Evolutionary conservation across 1,140 invertebrate genomes (phyloP).

Genomic region (Acyrthosiphon pisum): DNA sequence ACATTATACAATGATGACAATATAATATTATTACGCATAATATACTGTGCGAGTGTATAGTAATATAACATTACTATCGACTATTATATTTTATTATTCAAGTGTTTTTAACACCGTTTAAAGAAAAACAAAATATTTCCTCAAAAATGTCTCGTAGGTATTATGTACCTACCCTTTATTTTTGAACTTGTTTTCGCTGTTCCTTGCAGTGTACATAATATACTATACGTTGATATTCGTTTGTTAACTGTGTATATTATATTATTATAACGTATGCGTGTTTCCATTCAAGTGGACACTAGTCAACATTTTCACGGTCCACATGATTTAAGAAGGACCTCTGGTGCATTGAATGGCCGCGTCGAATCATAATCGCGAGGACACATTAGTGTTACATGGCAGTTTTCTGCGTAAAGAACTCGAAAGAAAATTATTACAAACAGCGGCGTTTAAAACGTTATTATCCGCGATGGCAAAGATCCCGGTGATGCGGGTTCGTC

Average conservation of each 20-base stretch:
- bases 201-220: background rate
- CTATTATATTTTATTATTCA: background rate
- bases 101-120: background rate
- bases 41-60: background rate
- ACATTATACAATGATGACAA: background rate
- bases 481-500: background rate
- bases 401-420: background rate
- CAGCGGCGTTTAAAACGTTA: slow-evolving; percentile 50
- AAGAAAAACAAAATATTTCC: slow-evolving; percentile 19
- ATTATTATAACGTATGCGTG: background rate
- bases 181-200: background rate
- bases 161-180: background rate
- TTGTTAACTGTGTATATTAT: background rate
- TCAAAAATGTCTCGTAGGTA: background rate
- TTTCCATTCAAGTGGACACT: slow-evolving; percentile 37
- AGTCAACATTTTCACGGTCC: slow-evolving; percentile 33
- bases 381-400: slow-evolving; percentile 22
- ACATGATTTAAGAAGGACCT: slow-evolving; percentile 3
- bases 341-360: background rate
- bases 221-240: background rate
- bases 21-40: background rate
- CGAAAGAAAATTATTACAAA: slow-evolving; percentile 50
- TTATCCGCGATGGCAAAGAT: slow-evolving; percentile 42
- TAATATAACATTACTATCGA: background rate
- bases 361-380: slow-evolving; percentile 16